Base-by-base conservation (phyloP, 2,113 vertebrate species). In the Edolisoma coerulescens region DNA sequence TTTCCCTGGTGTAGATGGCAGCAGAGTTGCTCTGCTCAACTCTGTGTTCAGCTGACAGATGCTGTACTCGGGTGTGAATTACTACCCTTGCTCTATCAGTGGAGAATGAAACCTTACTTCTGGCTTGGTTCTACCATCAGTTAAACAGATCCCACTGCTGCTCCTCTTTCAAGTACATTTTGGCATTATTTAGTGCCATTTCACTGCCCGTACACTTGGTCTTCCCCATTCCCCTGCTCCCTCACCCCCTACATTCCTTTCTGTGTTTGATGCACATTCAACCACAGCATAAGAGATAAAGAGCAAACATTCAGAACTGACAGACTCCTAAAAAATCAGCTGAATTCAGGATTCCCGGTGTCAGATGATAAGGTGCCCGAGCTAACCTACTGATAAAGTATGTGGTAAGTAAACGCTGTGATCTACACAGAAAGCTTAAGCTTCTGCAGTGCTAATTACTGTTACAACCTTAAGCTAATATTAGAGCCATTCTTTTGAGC, bases 381-480 rank as follows among this genome's bases (percentile, higher is more conserved):
- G 68, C n/a, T 83, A 89, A 61, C 65, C 32, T 61, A 35, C 59
- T 26, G 70, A 79, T 83, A 91, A 93, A 91, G 86, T 52, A 84
- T 50, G 64, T 87, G 71, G 92, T 87, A 70, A 84, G 93, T 24
- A 94, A 96, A 91, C 77, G 45, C 69, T 76, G 56, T 94, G 93
- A 96, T 97, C 90, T 86, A 50, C 78, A 63, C 42, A 78, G 96
- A 94, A 87, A 90, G 56, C 82, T 95, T 97, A 97, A 95, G 93
- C 82, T 84, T 94, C 90, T 93, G 67, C 83, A 92, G 63, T 71
- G 85, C 94, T 97, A 97, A 97, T 97, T 97, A 93, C 86, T 94
- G 60, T 91, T 95, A 95, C 97, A 95, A 95, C 64, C 71, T 82
- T 94, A 96, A 97, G 95, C 96, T 97, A 96, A 96, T 96, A 96